phyloP scores from a whole-genome alignment of 2,888 invertebrate species.

The Dione vanillae region DNA sequence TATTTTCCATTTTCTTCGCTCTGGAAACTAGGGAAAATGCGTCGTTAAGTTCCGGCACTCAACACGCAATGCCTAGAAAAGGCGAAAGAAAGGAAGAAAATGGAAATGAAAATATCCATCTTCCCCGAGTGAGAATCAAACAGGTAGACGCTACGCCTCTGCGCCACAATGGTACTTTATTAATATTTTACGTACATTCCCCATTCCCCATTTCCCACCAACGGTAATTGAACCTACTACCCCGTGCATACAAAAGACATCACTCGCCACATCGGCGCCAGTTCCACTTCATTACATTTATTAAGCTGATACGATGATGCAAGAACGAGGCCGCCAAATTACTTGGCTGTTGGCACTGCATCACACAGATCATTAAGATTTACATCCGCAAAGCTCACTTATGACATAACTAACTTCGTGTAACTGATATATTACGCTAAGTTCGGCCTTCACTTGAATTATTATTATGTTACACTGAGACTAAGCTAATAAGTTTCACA shows the following conservation, averaged over 20 bases:
- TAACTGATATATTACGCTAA: neutral
- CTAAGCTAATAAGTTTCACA: neutral
- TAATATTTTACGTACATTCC: too few species aligned
- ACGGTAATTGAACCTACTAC: neutral
- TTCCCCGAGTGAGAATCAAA: too few species aligned
- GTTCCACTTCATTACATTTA: slow-evolving; percentile 14
- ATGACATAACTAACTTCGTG: neutral
- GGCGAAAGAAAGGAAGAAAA: too few species aligned
- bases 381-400: slow-evolving; percentile 18
- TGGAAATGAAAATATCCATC: too few species aligned
- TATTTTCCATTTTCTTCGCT: too few species aligned
- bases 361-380: slow-evolving; percentile 26
- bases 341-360: slow-evolving; percentile 21
- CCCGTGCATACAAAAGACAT: neutral
- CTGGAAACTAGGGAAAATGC: too few species aligned
- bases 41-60: too few species aligned
- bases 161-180: too few species aligned
- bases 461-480: neutral
- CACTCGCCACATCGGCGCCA: neutral
- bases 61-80: too few species aligned
- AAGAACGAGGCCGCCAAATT: slow-evolving; percentile 24
- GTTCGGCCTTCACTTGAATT: neutral
- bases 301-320: slow-evolving; percentile 20
- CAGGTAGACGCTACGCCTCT: too few species aligned
- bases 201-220: too few species aligned